phyloP scores from a whole-genome alignment of 2,113 vertebrate species.

The Syngnathoides biaculeatus region DNA sequence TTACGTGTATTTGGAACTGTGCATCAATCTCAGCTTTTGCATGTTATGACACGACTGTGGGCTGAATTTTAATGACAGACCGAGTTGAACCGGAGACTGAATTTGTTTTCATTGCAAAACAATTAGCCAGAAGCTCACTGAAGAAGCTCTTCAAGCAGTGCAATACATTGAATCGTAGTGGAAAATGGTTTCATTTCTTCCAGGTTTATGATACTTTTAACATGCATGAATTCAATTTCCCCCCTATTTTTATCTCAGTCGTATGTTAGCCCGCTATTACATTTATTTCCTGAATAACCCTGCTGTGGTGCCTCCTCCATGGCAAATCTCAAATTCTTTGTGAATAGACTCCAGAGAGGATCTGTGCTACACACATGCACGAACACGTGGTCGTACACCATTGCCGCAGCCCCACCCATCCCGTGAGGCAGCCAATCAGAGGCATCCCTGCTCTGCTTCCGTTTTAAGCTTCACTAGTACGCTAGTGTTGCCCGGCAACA shows the following conservation, averaged over 20 bases:
- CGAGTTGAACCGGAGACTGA: conserved; percentile 55
- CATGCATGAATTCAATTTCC: not conserved
- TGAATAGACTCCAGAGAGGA: not conserved
- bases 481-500: conserved; percentile 76
- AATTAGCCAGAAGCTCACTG: conserved; percentile 16
- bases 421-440: conserved; percentile 48
- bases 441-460: conserved; percentile 44
- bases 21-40: conserved; percentile 27
- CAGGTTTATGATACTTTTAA: conserved; percentile 2
- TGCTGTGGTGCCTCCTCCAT: conserved; percentile 2
- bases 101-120: conserved; percentile 32
- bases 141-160: not conserved
- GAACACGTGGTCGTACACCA: conserved; percentile 53
- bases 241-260: not conserved
- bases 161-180: not conserved
- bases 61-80: conserved; percentile 70
- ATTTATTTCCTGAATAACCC: conserved; percentile 25
- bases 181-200: conserved; percentile 8
- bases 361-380: conserved; percentile 17
- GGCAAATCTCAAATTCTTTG: conserved; percentile 3
- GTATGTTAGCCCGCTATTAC: not conserved
- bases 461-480: conserved; percentile 71
- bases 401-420: conserved; percentile 53
- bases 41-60: conserved; percentile 32
- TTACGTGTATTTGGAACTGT: conserved; percentile 23